Evolutionary conservation across 2,113 vertebrate genomes (phyloP), one percentile per base, ranked within the genome.

Genomic region (Theropithecus gelada): DNA sequence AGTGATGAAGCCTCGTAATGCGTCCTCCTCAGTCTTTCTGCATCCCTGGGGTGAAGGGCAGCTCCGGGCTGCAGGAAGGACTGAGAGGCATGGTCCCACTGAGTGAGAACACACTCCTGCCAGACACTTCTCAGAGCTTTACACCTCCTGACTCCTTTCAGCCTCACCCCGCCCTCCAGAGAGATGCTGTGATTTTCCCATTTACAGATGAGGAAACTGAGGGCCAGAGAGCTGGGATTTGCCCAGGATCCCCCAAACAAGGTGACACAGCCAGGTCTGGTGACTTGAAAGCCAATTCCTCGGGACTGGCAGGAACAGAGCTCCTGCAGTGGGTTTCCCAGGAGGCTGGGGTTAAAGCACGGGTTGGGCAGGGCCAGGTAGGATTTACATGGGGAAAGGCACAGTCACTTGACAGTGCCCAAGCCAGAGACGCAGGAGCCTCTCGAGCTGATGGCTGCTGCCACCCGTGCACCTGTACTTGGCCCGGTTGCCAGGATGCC

Each of bases 11-110:
- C 55, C 30, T 25, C 7, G 17, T 4, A 16, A 27, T 4, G 0
- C 11, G 2, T 35, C 8, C 6, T 2, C 85, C 88, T 57, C 14
- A 1, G 27, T n/a, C 45, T 38, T 9, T 1, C 0, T 0, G 45
- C 17, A 2, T 35, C n/a, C 45, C 30, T 30, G 73, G 57, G 68
- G 32, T 23, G 50, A 38, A 43, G 43, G 79, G 55, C 55, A 27
- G 25, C 4, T 8, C 25, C 3, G 0, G 0, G 2, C 55, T 4
- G 43, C 45, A 2, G 43, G 68, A 61, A 40, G 82, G 57, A 43
- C 87, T 61, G 13, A 0, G 40, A 45, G 35, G 17, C 7, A 40
- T 22, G 57, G 50, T 11, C 43, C 22, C n/a, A 0, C 14, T 45
- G 10, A 13, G 18, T 8, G 17, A 59, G 87, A 17, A 11, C 64